Conservation (phyloP, 2,888 invertebrate genomes). For the Gibbula magus region DNA sequence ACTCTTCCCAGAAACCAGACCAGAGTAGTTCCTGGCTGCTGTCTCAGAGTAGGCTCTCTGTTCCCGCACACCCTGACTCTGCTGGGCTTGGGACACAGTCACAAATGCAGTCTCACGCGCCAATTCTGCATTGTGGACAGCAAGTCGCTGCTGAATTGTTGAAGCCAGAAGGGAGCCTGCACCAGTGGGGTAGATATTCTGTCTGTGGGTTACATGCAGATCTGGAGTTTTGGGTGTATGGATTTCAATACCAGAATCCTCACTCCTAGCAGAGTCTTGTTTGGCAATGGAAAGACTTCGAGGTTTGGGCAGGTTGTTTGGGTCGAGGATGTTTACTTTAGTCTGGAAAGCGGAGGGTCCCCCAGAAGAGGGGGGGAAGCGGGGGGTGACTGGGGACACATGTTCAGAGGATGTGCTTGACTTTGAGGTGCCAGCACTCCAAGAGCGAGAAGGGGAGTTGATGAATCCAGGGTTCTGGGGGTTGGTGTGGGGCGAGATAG, state of each 20-base stretch:
- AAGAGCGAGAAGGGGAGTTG: constrained; percentile 65
- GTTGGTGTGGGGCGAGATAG: constrained; percentile 79
- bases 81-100: constrained; percentile 37
- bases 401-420: constrained; percentile 70
- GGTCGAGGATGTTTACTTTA: constrained; percentile 35
- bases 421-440: constrained; percentile 65
- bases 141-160: constrained; percentile 55
- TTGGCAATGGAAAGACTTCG: constrained; percentile 48
- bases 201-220: constrained; percentile 5
- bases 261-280: constrained; percentile 59
- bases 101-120: constrained; percentile 34
- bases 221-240: constrained; percentile 52
- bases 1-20: constrained; percentile 38
- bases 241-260: constrained; percentile 69
- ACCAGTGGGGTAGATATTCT: constrained; percentile 8
- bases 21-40: constrained; percentile 34
- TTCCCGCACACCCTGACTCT: constrained; percentile 42
- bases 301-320: constrained; percentile 41
- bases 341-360: constrained; percentile 57
- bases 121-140: constrained; percentile 36
- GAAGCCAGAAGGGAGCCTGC: constrained; percentile 32
- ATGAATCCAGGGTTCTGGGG: constrained; percentile 63
- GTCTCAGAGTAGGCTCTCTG: constrained; percentile 34
- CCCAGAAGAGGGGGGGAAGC: constrained; percentile 52
- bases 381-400: constrained; percentile 67